A percentile compares a stretch with the other conserved stretches of the same genome.
Evolutionary conservation across 2,113 vertebrate genomes (phyloP).

Genomic region (Semnornis frantzii): DNA sequence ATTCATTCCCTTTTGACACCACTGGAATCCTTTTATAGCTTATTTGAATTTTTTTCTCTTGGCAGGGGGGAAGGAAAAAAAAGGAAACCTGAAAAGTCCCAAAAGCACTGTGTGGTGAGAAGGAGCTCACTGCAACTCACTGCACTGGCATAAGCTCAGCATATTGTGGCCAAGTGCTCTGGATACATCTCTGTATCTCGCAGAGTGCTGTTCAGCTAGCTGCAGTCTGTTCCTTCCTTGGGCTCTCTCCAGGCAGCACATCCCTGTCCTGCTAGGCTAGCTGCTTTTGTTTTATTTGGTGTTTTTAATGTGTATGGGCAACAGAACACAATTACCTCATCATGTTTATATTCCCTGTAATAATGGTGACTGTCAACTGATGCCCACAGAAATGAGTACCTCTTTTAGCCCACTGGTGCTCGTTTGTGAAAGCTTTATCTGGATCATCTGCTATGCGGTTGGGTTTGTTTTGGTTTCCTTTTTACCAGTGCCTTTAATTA

Average conservation of each 20-base stretch:
- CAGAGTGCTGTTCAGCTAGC: background rate
- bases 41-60: background rate
- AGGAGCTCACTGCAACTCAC: background rate
- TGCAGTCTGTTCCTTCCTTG: constrained; percentile 10
- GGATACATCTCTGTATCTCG: background rate
- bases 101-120: background rate
- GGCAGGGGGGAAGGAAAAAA: background rate
- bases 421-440: background rate
- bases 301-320: background rate
- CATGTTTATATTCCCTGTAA: background rate
- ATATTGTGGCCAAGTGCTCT: background rate
- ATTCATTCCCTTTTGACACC: background rate
- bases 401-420: constrained; percentile 1
- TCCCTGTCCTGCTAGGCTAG: background rate
- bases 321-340: constrained; percentile 40
- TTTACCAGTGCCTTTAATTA: constrained; percentile 18
- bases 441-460: background rate
- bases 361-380: background rate
- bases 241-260: background rate
- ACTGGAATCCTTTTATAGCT: background rate
- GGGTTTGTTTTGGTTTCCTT: background rate
- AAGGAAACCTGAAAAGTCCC: background rate
- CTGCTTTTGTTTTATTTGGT: background rate
- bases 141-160: background rate
- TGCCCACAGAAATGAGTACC: constrained; percentile 16